These are phyloP conservation scores for Cerceris ruficornis DNA, from an alignment of 2,888 invertebrate genomes.

Conservation along the genomic window DNA sequence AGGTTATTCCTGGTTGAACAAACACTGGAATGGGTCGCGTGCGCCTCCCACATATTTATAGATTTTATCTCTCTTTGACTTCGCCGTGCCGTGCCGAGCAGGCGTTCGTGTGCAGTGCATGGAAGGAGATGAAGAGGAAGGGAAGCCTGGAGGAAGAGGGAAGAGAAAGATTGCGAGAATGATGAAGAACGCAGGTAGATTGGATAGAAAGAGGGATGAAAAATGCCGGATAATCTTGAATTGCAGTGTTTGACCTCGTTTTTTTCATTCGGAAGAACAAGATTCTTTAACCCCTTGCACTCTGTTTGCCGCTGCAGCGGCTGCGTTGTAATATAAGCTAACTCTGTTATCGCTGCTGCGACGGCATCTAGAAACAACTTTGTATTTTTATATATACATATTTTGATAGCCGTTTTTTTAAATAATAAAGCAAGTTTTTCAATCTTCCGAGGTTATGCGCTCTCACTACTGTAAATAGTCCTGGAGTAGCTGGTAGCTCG, in stretches of 20 bases:
- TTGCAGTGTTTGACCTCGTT: background rate
- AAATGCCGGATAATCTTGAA: background rate
- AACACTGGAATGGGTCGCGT: constrained; percentile 81
- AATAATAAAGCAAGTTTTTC: too few species aligned
- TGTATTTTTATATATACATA: too few species aligned
- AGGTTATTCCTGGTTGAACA: constrained; percentile 82
- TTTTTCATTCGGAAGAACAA: too few species aligned
- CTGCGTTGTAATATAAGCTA: too few species aligned
- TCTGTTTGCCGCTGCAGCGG: too few species aligned
- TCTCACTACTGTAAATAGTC: too few species aligned
- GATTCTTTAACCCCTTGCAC: too few species aligned
- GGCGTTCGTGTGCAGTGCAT: constrained; percentile 53
- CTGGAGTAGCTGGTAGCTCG: too few species aligned
- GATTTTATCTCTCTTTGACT: constrained; percentile 80
- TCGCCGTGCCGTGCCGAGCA: constrained; percentile 65
- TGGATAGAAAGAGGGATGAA: background rate
- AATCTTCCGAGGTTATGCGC: too few species aligned
- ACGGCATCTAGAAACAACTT: too few species aligned
- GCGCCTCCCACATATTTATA: constrained; percentile 82
- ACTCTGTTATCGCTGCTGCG: too few species aligned
- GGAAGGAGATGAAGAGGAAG: constrained; percentile 4
- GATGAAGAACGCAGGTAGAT: background rate
- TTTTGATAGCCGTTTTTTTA: too few species aligned
- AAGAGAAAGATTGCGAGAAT: constrained; percentile 3
- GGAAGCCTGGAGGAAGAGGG: constrained; percentile 1